Base-by-base conservation (phyloP, 1,140 invertebrate species). In the Homarus americanus region DNA sequence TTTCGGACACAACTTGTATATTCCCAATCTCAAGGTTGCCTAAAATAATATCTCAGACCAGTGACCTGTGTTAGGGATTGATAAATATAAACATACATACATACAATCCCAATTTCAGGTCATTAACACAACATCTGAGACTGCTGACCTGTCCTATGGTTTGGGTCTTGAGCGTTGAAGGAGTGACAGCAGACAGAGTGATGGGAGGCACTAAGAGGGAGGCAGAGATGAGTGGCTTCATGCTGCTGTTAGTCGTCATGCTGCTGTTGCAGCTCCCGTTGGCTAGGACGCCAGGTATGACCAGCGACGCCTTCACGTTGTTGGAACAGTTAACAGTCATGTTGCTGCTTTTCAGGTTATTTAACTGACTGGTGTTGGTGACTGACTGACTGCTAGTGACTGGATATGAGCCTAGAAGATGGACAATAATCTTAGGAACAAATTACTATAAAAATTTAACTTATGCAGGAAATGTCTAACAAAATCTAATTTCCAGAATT, bases 191-290 rank as follows among this genome's bases (percentile, higher is more conserved):
- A 36, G 80, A 73, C 10, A 83, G 87, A 40, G 72, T 86, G 82
- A 91, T 82, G 66, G 82, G 76, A 63, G 82, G 73, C 32, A 86
- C 44, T 32, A 83, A 5, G 10, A 88, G 66, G 24, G 87, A 40
- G 17, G 63, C 80, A 38, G 87, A 79, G 24, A 82, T 80, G 38
- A 86, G 79, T 38, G 87, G 91, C 83, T 91, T 86, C 72, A 79
- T 40, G 17, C 41, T 86, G n/a, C 10, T 49, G 32, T 82, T 73
- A 73, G 87, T 91, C 69, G 20, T 85, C 44, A 85, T 72, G 34
- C 76, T 82, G 40, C 38, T 41, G 28, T 44, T 40, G 75, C 49
- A 85, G 72, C 53, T 89, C 20, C n/a, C 20, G 49, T 75, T 63
- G 20, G 49, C 80, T 32, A 90, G 58, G n/a, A 90, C 44, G 20